Evolutionary conservation across 1,140 invertebrate species (phyloP).

Genomic region (Panulirus ornatus): DNA sequence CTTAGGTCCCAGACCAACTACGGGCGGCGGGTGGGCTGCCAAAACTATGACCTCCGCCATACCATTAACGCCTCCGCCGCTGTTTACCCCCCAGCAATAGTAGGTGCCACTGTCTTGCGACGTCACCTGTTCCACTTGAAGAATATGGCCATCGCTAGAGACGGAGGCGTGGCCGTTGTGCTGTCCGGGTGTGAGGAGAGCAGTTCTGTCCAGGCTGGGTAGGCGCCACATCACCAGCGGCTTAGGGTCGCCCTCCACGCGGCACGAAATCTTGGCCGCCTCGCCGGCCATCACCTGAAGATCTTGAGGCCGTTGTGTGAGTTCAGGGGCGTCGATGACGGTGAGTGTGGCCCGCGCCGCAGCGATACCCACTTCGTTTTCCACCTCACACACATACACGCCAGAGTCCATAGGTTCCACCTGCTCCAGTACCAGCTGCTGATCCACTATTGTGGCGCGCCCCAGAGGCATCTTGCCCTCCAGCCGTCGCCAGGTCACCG

Average conservation of each 20-base stretch:
- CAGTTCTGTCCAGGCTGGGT: slow-evolving; percentile 43
- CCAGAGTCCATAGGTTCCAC: slow-evolving; percentile 32
- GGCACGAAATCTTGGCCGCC: slow-evolving; percentile 19
- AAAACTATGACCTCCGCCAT: slow-evolving; percentile 35
- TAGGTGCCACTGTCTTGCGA: slow-evolving; percentile 48
- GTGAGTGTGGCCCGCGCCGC: slow-evolving; percentile 15
- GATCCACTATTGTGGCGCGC: slow-evolving; percentile 25
- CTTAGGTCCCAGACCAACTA: slow-evolving; percentile 42
- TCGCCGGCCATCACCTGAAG: slow-evolving; percentile 42
- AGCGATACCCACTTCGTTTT: slow-evolving; percentile 44
- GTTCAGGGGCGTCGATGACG: slow-evolving; percentile 42
- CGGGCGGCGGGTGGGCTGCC: slow-evolving; percentile 27
- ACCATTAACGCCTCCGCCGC: slow-evolving; percentile 40
- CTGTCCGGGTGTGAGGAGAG: slow-evolving; percentile 10
- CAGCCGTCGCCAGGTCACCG: slow-evolving; percentile 42
- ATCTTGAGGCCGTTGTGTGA: slow-evolving; percentile 50
- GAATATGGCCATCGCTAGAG: slow-evolving; percentile 20
- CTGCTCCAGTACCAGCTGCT: slow-evolving; percentile 11
- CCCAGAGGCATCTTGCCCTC: slow-evolving; percentile 47
- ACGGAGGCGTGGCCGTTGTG: slow-evolving; percentile 23
- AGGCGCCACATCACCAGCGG: slow-evolving; percentile 53
- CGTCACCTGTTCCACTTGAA: not conserved
- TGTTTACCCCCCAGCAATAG: slow-evolving; percentile 56
- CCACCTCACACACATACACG: slow-evolving; percentile 49
- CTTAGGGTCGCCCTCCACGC: slow-evolving; percentile 36